These are phyloP conservation scores for Acleris emargana DNA, from an alignment of 2,888 invertebrate species.

Conservation along the genomic window DNA sequence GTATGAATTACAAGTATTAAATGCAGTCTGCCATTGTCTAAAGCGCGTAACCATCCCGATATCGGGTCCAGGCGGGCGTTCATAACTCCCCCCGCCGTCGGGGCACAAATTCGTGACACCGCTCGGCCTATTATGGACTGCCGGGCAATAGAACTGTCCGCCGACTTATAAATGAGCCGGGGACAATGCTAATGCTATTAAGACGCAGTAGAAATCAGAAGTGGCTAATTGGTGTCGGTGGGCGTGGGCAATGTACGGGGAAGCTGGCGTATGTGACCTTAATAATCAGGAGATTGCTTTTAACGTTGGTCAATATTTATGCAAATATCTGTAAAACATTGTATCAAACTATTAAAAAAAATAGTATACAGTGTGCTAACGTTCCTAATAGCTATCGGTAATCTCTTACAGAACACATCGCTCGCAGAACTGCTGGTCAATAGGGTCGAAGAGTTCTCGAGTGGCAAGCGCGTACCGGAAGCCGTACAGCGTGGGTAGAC, in stretches of 20 bases:
- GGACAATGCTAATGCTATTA: conserved; percentile 80
- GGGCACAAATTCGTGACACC: conserved; percentile 74
- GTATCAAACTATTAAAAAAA: too few species aligned
- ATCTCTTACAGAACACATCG: too few species aligned
- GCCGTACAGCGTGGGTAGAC: too few species aligned
- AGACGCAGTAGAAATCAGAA: conserved; percentile 42
- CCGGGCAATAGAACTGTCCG: conserved; percentile 75
- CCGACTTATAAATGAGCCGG: conserved; percentile 74
- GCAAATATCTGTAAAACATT: too few species aligned
- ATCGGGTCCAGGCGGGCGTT: conserved; percentile 37
- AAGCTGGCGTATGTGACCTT: conserved; percentile 16
- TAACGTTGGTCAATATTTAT: background rate
- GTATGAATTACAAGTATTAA: conserved; percentile 35
- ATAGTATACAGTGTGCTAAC: too few species aligned
- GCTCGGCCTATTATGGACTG: conserved; percentile 66
- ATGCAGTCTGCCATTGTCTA: conserved; percentile 45
- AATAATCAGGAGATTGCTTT: conserved; percentile 11
- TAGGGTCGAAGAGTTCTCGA: too few species aligned
- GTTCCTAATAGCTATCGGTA: too few species aligned
- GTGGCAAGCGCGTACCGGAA: too few species aligned
- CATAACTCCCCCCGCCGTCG: conserved; percentile 47
- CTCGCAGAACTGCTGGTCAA: too few species aligned
- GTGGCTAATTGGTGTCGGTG: conserved; percentile 20
- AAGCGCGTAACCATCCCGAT: conserved; percentile 44
- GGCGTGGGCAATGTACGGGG: conserved; percentile 8